Conservation (phyloP, 2,113 vertebrate species). For the Rhinogobius similis region DNA sequence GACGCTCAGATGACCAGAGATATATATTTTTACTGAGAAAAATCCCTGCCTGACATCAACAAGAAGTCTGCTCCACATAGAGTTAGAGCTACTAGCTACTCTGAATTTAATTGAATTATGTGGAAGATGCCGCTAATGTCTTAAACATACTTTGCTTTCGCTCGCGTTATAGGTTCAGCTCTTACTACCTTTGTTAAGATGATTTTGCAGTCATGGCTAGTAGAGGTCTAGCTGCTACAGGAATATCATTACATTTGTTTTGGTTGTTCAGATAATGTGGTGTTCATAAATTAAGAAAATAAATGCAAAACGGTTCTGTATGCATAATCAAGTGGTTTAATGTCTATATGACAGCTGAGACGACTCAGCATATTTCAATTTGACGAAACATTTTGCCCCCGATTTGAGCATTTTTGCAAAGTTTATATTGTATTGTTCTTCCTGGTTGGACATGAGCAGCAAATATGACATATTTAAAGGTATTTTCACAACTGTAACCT, state of each 20-base stretch:
- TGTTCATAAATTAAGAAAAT: neutral
- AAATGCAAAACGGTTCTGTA: neutral
- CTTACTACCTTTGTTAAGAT: slow-evolving; percentile 1
- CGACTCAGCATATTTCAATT: too few species aligned
- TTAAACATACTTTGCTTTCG: slow-evolving; percentile 16
- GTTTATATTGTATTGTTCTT: too few species aligned
- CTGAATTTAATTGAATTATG: slow-evolving; percentile 46
- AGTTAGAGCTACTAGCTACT: slow-evolving; percentile 31
- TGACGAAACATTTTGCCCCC: too few species aligned
- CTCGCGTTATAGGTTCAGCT: slow-evolving; percentile 11
- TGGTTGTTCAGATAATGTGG: neutral
- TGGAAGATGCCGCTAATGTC: slow-evolving; percentile 31
- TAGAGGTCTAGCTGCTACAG: neutral
- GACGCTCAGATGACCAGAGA: slow-evolving; percentile 76
- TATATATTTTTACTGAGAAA: slow-evolving; percentile 52
- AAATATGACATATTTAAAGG: too few species aligned
- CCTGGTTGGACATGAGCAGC: too few species aligned
- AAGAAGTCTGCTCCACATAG: slow-evolving; percentile 32
- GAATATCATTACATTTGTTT: neutral
- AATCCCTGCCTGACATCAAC: slow-evolving; percentile 39
- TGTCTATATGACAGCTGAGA: too few species aligned
- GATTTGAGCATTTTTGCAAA: too few species aligned
- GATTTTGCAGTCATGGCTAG: neutral
- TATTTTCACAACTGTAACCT: too few species aligned
- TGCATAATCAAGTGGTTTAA: neutral